Conservation (phyloP, 2,113 vertebrate genomes). For the Salvator merianae region DNA sequence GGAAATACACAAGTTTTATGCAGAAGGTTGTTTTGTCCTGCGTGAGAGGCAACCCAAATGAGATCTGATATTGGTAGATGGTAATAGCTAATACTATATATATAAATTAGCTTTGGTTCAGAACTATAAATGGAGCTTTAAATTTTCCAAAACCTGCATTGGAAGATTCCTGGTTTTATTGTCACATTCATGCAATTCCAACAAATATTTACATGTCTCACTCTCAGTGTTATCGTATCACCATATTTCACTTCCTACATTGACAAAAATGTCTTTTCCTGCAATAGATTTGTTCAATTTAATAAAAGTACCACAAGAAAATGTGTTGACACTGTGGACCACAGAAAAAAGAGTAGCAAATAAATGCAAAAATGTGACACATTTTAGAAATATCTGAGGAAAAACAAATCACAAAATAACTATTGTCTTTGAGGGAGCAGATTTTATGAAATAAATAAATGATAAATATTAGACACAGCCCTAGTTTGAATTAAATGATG, state of each 20-base stretch:
- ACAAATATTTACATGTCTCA: not conserved
- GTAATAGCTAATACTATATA: not conserved
- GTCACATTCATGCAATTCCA: not conserved
- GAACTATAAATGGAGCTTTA: not conserved
- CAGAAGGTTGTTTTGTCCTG: not conserved
- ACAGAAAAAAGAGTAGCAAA: not conserved
- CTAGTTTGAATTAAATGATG: not conserved
- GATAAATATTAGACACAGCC: not conserved
- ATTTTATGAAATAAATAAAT: not conserved
- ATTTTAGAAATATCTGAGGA: not conserved
- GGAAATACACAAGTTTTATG: not conserved
- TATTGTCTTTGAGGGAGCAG: not conserved
- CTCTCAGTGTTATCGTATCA: not conserved
- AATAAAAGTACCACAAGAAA: not conserved
- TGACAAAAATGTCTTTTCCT: not conserved
- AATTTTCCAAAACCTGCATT: not conserved
- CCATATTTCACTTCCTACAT: no score
- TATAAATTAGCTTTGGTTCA: not conserved
- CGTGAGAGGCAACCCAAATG: not conserved
- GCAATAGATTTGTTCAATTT: not conserved
- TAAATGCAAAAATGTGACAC: not conserved
- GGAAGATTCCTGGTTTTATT: not conserved
- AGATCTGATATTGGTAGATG: not conserved
- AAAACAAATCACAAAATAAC: not conserved
- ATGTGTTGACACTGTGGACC: not conserved